These are phyloP conservation scores for Periophthalmus magnuspinnatus DNA, from an alignment of 2,797 vertebrate genomes.

Conservation along the genomic window DNA sequence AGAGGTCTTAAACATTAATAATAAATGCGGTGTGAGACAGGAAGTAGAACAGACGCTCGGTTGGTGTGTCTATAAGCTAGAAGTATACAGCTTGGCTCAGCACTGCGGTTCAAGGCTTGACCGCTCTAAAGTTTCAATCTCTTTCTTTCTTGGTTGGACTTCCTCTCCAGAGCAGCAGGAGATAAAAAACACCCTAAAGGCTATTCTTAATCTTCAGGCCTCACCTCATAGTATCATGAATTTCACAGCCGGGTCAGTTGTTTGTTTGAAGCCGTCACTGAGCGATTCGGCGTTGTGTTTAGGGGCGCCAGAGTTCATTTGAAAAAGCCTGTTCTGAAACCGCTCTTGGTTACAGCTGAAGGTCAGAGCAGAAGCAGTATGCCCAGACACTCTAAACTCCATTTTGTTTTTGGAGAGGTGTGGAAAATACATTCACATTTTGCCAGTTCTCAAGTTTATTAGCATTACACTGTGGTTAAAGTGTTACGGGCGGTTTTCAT, in stretches of 20 bases:
- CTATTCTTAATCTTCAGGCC: conserved; percentile 39
- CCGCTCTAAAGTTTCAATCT: conserved; percentile 25
- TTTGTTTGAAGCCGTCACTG: conserved; percentile 47
- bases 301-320: conserved; percentile 29
- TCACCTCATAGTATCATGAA: conserved; percentile 43
- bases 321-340: conserved; percentile 38
- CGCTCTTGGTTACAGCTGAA: conserved; percentile 54
- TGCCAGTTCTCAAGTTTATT: not conserved
- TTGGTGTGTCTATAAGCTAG: conserved; percentile 39
- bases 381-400: conserved; percentile 16
- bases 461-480: no score
- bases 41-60: conserved; percentile 53
- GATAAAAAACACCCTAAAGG: conserved; percentile 36
- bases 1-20: conserved; percentile 75
- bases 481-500: no score
- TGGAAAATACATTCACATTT: not conserved
- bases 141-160: conserved; percentile 21
- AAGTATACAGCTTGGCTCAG: conserved; percentile 44
- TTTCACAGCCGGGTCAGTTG: conserved; percentile 39
- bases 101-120: conserved; percentile 29
- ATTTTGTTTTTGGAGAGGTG: not conserved
- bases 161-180: conserved; percentile 26
- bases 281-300: conserved; percentile 25
- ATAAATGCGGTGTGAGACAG: conserved; percentile 54
- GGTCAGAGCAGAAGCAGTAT: conserved; percentile 52